Conservation (phyloP, 2,888 invertebrate species). For the Hetaerina titia region DNA sequence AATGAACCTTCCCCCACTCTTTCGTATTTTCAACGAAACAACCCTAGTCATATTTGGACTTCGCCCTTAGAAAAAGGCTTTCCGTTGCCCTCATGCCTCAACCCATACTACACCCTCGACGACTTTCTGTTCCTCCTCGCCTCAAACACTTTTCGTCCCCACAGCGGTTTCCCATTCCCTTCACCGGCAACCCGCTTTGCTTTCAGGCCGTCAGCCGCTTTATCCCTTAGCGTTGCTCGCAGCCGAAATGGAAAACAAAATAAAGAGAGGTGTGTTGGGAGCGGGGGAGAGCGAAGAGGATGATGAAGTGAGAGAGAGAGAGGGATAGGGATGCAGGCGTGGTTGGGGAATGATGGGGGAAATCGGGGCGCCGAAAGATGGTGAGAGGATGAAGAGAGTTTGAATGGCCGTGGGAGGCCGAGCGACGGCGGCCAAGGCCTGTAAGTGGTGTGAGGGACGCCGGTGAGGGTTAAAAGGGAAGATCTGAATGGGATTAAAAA, state of each 20-base stretch:
- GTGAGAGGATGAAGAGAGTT: not conserved
- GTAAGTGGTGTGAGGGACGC: not conserved
- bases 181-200: not conserved
- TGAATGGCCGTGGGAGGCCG: not conserved
- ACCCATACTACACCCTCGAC: not conserved
- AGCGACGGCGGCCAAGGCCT: not conserved
- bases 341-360: not conserved
- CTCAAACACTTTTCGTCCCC: not conserved
- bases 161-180: not conserved
- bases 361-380: not conserved
- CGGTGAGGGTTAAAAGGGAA: not conserved
- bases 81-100: not conserved
- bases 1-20: not conserved
- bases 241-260: conserved; percentile 37
- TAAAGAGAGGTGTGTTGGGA: not conserved
- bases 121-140: not conserved
- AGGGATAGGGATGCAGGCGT: not conserved
- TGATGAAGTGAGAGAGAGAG: not conserved
- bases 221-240: not conserved
- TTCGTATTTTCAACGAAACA: not conserved
- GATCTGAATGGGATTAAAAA: conserved; percentile 61
- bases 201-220: not conserved
- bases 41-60: not conserved
- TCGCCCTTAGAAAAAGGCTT: not conserved
- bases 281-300: not conserved